A percentile compares a stretch with the other conserved stretches of the same genome.
Conservation (phyloP, 2,797 vertebrate genomes). For the Cirrhinus mrigala region DNA sequence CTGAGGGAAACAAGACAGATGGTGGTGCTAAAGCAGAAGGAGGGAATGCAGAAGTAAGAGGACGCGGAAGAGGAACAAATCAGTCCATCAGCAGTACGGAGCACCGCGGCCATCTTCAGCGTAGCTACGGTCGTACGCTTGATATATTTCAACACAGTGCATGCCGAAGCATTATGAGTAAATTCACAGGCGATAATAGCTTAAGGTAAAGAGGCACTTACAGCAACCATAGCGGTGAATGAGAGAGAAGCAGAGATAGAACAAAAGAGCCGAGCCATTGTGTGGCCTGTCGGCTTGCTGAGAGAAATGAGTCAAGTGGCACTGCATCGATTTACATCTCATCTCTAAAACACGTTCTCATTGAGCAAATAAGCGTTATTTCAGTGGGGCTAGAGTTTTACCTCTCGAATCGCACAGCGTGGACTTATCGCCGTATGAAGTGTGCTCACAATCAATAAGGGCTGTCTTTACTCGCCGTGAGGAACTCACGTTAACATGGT, state of each 20-base stretch:
- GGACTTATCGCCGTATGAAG: background rate
- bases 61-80: conserved; percentile 21
- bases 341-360: conserved; percentile 89
- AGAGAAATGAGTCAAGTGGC: conserved; percentile 76
- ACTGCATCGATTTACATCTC: conserved; percentile 87
- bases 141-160: conserved; percentile 21
- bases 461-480: background rate
- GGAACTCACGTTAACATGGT: background rate
- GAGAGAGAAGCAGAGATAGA: conserved; percentile 25
- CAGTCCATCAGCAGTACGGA: background rate
- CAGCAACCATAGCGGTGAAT: background rate
- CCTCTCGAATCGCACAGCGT: background rate
- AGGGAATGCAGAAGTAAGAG: conserved; percentile 3
- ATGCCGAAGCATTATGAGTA: conserved; percentile 27
- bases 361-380: conserved; percentile 88
- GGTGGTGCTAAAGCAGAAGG: conserved; percentile 34
- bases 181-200: conserved; percentile 41
- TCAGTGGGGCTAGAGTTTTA: conserved; percentile 73
- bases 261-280: conserved; percentile 66
- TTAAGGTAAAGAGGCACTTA: conserved; percentile 49
- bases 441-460: conserved; percentile 9
- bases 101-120: conserved; percentile 7
- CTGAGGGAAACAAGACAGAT: conserved; percentile 49
- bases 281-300: conserved; percentile 75
- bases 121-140: background rate